Percentiles rank a stretch among this genome's conserved stretches.
These are phyloP conservation scores for Dendroctonus ponderosae DNA, from an alignment of 1,140 invertebrate genomes.

Conservation along the genomic window DNA sequence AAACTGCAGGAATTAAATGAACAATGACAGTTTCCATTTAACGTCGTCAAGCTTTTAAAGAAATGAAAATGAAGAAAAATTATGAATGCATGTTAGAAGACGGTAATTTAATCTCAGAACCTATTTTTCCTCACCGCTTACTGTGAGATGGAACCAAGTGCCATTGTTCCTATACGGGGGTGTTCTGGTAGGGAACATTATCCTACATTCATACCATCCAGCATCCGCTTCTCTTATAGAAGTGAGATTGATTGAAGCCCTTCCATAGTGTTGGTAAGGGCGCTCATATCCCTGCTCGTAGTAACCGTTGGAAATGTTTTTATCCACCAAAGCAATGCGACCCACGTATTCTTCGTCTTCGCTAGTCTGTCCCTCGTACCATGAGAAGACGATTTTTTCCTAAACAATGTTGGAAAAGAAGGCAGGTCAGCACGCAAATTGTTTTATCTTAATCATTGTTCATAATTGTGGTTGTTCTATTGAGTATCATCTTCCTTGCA, in stretches of 20 bases:
- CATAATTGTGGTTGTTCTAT: background rate
- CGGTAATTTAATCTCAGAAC: too few species aligned
- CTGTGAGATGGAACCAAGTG: slow-evolving; percentile 82
- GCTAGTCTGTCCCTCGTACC: slow-evolving; percentile 72
- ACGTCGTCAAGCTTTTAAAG: too few species aligned
- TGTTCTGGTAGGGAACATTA: slow-evolving; percentile 84
- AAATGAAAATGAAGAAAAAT: too few species aligned
- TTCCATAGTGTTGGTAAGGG: slow-evolving; percentile 55
- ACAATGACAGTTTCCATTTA: too few species aligned
- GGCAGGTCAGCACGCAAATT: background rate
- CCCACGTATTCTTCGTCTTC: slow-evolving; percentile 71
- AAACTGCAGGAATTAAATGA: too few species aligned
- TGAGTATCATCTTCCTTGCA: background rate
- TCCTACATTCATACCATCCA: slow-evolving; percentile 88
- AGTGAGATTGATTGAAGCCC: slow-evolving; percentile 86
- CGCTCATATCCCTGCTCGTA: slow-evolving; percentile 37
- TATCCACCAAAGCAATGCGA: slow-evolving; percentile 64
- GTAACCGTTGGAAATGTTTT: slow-evolving; percentile 44
- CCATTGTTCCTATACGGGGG: slow-evolving; percentile 81
- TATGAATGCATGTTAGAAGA: too few species aligned
- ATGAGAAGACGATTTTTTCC: slow-evolving; percentile 72
- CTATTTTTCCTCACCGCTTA: slow-evolving; percentile 78
- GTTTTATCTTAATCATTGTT: background rate
- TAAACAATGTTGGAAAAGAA: slow-evolving; percentile 45
- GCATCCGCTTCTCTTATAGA: slow-evolving; percentile 83